Percentiles rank a stretch among this genome's conserved stretches.
These are phyloP conservation scores for Helicoverpa zea DNA, from an alignment of 1,140 invertebrate species.

Conservation along the genomic window DNA sequence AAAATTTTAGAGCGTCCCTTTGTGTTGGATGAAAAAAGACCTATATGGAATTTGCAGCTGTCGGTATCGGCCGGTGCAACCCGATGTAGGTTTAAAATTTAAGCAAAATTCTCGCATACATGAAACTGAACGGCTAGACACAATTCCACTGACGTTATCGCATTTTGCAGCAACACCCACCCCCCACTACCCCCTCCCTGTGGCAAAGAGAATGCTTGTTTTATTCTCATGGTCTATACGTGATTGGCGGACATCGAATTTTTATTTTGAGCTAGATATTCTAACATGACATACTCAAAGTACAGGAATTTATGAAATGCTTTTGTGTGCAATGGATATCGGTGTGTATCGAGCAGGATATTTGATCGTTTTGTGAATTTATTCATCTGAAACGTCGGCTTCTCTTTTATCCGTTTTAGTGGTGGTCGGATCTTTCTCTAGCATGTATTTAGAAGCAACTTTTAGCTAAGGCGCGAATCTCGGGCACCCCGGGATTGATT, in stretches of 20 bases:
- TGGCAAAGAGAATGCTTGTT: conserved; percentile 49
- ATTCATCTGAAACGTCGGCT: conserved; percentile 15
- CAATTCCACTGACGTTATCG: conserved; percentile 55
- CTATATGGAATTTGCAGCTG: conserved; percentile 23
- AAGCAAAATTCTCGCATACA: conserved; percentile 49
- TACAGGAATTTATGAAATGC: conserved; percentile 35
- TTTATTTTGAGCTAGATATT: conserved; percentile 47
- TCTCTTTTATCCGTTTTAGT: conserved; percentile 8
- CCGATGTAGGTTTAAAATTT: conserved; percentile 48
- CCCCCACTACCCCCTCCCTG: conserved; percentile 21
- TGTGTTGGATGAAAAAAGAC: conserved; percentile 25
- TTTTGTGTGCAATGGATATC: conserved; percentile 17
- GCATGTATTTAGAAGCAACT: conserved; percentile 5
- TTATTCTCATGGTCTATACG: conserved; percentile 52
- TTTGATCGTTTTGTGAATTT: conserved; percentile 35
- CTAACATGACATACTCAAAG: conserved; percentile 42
- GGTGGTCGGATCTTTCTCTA: conserved; percentile 9
- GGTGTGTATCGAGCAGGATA: not conserved
- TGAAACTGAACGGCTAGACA: conserved; percentile 53
- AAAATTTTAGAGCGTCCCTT: conserved; percentile 11
- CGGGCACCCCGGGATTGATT: not conserved
- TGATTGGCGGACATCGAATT: conserved; percentile 54
- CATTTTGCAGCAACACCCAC: conserved; percentile 47
- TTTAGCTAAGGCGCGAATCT: not conserved
- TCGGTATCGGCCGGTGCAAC: conserved; percentile 32